Evolutionary conservation across 2,113 vertebrate genomes (phyloP).

Genomic region (Chionodraco myersi): DNA sequence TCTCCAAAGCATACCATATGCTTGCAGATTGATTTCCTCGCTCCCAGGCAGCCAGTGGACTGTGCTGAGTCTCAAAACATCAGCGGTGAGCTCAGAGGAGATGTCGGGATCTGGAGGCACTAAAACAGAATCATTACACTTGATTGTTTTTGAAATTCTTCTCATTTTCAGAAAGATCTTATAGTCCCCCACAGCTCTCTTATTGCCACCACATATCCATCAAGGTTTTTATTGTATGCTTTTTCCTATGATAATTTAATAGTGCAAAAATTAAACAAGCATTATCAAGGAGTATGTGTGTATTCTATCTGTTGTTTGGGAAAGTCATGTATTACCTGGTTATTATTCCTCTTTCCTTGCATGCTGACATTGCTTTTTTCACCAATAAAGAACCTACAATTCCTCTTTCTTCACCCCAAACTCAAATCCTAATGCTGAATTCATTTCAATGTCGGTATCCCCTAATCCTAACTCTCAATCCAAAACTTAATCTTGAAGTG

Average conservation of each 20-base stretch:
- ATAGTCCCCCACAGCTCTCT: background rate
- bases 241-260: background rate
- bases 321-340: background rate
- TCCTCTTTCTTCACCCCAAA: slow-evolving; percentile 4
- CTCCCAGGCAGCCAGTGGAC: slow-evolving; percentile 34
- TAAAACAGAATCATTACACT: slow-evolving; percentile 14
- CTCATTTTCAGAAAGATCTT: slow-evolving; percentile 1
- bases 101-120: slow-evolving; percentile 7
- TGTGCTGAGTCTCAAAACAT: slow-evolving; percentile 38
- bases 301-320: background rate
- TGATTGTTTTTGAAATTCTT: slow-evolving; percentile 34
- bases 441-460: background rate
- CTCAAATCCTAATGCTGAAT: background rate
- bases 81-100: slow-evolving; percentile 1
- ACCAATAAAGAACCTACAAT: background rate
- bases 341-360: background rate
- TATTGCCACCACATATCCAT: background rate
- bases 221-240: background rate
- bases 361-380: background rate
- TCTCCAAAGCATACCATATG: slow-evolving; percentile 24
- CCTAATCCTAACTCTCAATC: background rate
- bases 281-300: background rate
- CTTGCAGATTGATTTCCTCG: slow-evolving; percentile 29
- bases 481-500: slow-evolving; percentile 10
- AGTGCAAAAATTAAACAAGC: background rate